Conservation (phyloP, 2,888 invertebrate species). For the Phrixothrix hirtus region DNA sequence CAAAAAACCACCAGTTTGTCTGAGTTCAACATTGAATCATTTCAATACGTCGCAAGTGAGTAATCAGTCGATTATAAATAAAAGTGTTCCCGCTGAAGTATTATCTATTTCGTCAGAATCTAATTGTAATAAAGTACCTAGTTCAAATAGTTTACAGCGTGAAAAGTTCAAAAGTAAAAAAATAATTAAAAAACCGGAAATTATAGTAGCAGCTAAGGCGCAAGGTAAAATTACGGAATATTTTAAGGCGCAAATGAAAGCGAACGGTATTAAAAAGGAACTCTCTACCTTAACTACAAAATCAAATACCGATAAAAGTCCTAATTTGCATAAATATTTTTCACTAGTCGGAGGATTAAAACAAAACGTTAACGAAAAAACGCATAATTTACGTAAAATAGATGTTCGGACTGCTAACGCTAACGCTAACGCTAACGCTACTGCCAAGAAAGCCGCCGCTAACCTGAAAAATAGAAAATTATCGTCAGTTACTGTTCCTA, state of each 20-base stretch:
- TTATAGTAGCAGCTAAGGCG: slow-evolving; percentile 46
- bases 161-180: slow-evolving; percentile 31
- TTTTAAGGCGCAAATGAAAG: slow-evolving; percentile 83
- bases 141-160: slow-evolving; percentile 36
- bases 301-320: slow-evolving; percentile 29
- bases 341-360: slow-evolving; percentile 46
- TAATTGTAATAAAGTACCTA: slow-evolving; percentile 37
- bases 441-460: slow-evolving; percentile 46
- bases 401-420: slow-evolving; percentile 50
- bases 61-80: slow-evolving; percentile 13
- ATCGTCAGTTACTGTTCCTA: slow-evolving; percentile 48
- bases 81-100: slow-evolving; percentile 26
- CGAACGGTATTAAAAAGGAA: slow-evolving; percentile 52
- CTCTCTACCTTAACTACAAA: slow-evolving; percentile 39
- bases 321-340: slow-evolving; percentile 38
- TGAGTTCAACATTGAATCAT: slow-evolving; percentile 32
- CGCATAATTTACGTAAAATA: slow-evolving; percentile 45
- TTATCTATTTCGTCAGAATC: slow-evolving; percentile 18
- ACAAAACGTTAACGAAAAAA: slow-evolving; percentile 31
- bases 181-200: slow-evolving; percentile 27
- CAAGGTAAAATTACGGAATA: slow-evolving; percentile 85
- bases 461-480: slow-evolving; percentile 45
- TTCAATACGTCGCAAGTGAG: slow-evolving; percentile 15
- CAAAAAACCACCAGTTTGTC: slow-evolving; percentile 47
- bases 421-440: slow-evolving; percentile 52